phyloP scores from a whole-genome alignment of 2,888 invertebrate species.

The Trachelus stipa region DNA sequence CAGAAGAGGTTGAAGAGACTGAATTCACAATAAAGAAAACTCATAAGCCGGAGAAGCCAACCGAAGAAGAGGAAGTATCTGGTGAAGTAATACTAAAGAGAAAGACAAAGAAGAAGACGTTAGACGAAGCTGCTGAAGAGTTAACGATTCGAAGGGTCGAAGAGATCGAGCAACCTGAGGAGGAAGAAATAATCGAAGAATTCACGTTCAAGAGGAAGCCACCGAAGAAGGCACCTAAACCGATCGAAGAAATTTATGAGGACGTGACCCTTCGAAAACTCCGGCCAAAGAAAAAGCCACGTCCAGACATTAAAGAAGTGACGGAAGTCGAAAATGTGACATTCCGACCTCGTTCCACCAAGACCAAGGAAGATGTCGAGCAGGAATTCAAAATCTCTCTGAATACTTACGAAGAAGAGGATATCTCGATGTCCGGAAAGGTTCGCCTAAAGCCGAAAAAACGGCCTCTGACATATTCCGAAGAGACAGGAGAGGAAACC shows the following conservation, averaged over 20 bases:
- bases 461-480: conserved; percentile 79
- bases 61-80: conserved; percentile 49
- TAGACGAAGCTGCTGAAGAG: conserved; percentile 51
- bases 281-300: conserved; percentile 75
- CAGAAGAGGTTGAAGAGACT: conserved; percentile 43
- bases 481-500: conserved; percentile 82
- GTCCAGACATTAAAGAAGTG: conserved; percentile 77
- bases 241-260: conserved; percentile 73
- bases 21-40: conserved; percentile 52
- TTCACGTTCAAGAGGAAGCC: conserved; percentile 70
- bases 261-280: conserved; percentile 81
- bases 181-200: conserved; percentile 66
- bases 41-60: conserved; percentile 43
- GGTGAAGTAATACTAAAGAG: conserved; percentile 69
- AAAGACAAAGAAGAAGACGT: conserved; percentile 41
- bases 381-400: conserved; percentile 90
- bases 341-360: conserved; percentile 80
- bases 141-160: conserved; percentile 45
- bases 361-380: conserved; percentile 87
- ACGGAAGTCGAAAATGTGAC: conserved; percentile 83
- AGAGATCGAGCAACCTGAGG: conserved; percentile 36
- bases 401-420: conserved; percentile 88
- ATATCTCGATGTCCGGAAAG: conserved; percentile 87
- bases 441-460: conserved; percentile 80
- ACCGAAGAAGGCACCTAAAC: conserved; percentile 65